Percentiles rank a stretch among this genome's conserved stretches.
phyloP scores from a whole-genome alignment of 2,113 vertebrate genomes.

The Picathartes gymnocephalus region DNA sequence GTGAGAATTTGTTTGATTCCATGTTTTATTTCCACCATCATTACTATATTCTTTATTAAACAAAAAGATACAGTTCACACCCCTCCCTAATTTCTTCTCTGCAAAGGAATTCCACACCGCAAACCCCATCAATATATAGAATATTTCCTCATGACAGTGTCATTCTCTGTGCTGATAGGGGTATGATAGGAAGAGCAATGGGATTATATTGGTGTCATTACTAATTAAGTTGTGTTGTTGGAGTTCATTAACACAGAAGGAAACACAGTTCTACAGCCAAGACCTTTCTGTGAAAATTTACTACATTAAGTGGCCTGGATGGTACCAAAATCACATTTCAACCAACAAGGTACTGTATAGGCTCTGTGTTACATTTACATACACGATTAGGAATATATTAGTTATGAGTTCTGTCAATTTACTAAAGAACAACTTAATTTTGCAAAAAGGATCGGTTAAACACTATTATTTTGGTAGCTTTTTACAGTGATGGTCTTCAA shows the following conservation, averaged over 20 bases:
- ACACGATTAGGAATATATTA: neutral
- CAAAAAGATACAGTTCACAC: neutral
- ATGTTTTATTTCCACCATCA: neutral
- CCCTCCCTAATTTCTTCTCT: neutral
- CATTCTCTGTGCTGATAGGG: neutral
- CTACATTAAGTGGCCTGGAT: neutral
- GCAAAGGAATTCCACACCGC: neutral
- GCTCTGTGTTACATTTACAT: neutral
- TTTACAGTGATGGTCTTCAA: neutral
- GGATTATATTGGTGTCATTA: conserved; percentile 1
- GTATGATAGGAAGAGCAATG: neutral
- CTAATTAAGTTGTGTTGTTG: conserved; percentile 18
- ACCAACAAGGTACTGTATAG: neutral
- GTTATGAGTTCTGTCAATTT: neutral
- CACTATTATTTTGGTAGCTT: neutral
- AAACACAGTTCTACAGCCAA: neutral
- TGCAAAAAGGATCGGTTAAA: neutral
- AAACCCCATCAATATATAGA: neutral
- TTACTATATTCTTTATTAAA: neutral
- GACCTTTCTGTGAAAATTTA: neutral
- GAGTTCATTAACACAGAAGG: conserved; percentile 1
- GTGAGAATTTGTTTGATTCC: neutral
- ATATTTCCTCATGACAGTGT: neutral
- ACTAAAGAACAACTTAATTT: neutral
- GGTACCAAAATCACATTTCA: neutral